Conservation (phyloP, 2,888 invertebrate genomes). For the Drosophila vallismaia region DNA sequence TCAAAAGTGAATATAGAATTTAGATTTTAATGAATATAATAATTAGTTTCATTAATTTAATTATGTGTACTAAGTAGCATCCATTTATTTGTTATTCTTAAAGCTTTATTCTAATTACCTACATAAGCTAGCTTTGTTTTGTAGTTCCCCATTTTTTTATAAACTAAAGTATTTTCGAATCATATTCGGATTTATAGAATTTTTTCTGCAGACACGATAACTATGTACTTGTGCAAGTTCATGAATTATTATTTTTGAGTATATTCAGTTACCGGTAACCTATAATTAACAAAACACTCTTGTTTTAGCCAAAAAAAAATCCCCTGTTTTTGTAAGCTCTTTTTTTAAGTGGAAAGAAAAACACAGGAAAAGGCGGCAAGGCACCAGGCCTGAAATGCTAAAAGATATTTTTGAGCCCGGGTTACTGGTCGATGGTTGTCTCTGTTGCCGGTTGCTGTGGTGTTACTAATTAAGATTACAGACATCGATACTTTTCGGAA, state of each 20-base stretch:
- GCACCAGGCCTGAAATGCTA: constrained; percentile 71
- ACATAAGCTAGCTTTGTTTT: background rate
- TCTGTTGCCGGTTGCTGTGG: constrained; percentile 48
- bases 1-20: background rate
- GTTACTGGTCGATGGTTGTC: constrained; percentile 22
- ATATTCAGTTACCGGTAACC: background rate
- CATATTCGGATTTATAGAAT: background rate
- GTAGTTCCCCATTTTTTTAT: too few relatives aligned
- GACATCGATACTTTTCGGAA: constrained; percentile 74
- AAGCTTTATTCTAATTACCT: background rate
- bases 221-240: background rate
- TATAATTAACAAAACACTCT: background rate
- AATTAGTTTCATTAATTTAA: background rate
- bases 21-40: background rate
- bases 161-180: background rate
- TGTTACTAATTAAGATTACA: constrained; percentile 78
- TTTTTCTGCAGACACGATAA: background rate
- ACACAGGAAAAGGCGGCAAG: constrained; percentile 25
- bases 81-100: background rate
- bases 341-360: constrained; percentile 25
- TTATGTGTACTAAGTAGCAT: too few relatives aligned
- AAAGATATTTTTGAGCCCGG: constrained; percentile 65
- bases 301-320: background rate
- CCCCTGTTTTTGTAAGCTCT: background rate
- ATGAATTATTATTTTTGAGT: background rate